Evolutionary conservation across 2,797 vertebrate species (phyloP).

Genomic region (Ctenochaetus hawaiiensis): DNA sequence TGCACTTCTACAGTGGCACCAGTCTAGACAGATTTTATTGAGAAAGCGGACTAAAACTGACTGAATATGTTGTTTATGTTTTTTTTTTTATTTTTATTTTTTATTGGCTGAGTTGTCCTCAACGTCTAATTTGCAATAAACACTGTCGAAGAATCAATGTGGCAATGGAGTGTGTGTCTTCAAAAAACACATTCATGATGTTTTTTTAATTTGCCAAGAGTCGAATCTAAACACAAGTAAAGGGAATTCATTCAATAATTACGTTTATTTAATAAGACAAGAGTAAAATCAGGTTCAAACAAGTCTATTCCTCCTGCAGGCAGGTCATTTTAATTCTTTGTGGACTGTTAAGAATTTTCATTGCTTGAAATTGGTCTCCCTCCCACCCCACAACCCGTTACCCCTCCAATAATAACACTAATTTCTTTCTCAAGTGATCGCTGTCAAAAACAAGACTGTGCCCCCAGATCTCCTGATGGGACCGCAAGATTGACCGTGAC

Average conservation of each 20-base stretch:
- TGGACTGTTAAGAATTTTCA: slow-evolving; percentile 27
- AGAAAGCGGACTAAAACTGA: slow-evolving; percentile 47
- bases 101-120: slow-evolving; percentile 69
- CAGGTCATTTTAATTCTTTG: slow-evolving; percentile 28
- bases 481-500: slow-evolving; percentile 90
- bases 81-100: slow-evolving; percentile 17
- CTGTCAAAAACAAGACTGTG: slow-evolving; percentile 69
- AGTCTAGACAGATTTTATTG: slow-evolving; percentile 44
- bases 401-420: slow-evolving; percentile 64
- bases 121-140: slow-evolving; percentile 85
- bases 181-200: slow-evolving; percentile 23
- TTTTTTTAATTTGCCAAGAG: not conserved
- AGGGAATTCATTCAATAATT: too few species aligned
- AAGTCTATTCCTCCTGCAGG: not conserved
- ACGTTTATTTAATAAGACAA: too few species aligned
- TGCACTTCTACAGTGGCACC: slow-evolving; percentile 45
- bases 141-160: slow-evolving; percentile 72
- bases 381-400: not conserved
- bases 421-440: slow-evolving; percentile 75
- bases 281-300: slow-evolving; percentile 24
- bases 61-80: slow-evolving; percentile 21
- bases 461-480: slow-evolving; percentile 68
- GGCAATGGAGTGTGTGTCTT: slow-evolving; percentile 46
- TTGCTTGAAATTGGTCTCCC: slow-evolving; percentile 10
- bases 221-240: not conserved